Base-by-base conservation (phyloP, 2,888 invertebrate species). In the Molorchus minor region DNA sequence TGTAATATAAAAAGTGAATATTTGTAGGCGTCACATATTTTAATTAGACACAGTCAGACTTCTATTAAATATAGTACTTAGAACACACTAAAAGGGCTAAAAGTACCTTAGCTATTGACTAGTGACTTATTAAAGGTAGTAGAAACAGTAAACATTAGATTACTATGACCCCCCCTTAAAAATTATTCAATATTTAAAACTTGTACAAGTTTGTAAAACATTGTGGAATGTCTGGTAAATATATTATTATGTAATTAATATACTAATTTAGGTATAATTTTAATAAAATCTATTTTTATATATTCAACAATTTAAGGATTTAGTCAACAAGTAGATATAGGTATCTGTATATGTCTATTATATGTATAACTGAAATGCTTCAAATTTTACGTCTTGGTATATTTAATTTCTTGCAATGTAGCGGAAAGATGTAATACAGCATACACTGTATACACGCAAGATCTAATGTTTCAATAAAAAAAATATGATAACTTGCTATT, bases 321-420 rank as follows among this genome's bases (percentile, higher is more conserved):
- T 35, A 15, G 15, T 13, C n/a, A n/a, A n/a, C n/a, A n/a, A n/a
- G n/a, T n/a, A n/a, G n/a, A n/a, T n/a, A n/a, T n/a, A n/a, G n/a
- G n/a, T n/a, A n/a, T 33, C 7, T 33, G 12, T 33, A 33, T 33
- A 33, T 33, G 10, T 33, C 33, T 33, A 33, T 33, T n/a, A 3
- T 29, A 38, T 38, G 21, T 38, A 49, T 38, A 49, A 49, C 49
- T 49, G 49, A 49, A 49, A 49, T 49, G 49, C 49, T 49, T 49
- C 49, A 49, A 38, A 38, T 38, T 49, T 20, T 45, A 45, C 13
- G 19, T n/a, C n/a, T 35, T 33, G 13, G 35, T 33, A 35, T n/a
- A 33, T 33, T 19, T 36, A 49, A 21, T 21, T 49, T 49, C 38
- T 49, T 49, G 33, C 25, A 16, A n/a, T n/a, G n/a, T n/a, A n/a